Base-by-base conservation (phyloP, 1,140 invertebrate species). In the Microvelia longipes region DNA sequence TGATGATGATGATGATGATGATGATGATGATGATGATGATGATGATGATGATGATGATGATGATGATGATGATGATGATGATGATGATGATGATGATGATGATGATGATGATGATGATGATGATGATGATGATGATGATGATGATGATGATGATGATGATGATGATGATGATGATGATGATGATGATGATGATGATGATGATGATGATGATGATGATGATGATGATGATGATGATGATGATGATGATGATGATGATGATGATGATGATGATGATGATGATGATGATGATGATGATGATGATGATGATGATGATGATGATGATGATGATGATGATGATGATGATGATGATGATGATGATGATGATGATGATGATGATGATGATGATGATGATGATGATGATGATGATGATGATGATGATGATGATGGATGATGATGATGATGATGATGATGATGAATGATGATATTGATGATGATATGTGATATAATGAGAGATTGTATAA, bases 1-100 rank as follows among this genome's bases (percentile, higher is more conserved):
- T 61, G n/a, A 61, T 61, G n/a, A 61, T 61, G n/a, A 61, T 61
- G n/a, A 61, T 61, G n/a, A 61, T 61, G n/a, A 61, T 61, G n/a
- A 61, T 61, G n/a, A 61, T 61, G n/a, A 61, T 61, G n/a, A 61
- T 61, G n/a, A 61, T 61, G n/a, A 61, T 61, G n/a, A 61, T 61
- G n/a, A 61, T 61, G n/a, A 61, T 61, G n/a, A 61, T 61, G n/a
- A 61, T 61, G n/a, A 61, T 61, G n/a, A 61, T 61, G n/a, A 61
- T 61, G n/a, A 61, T 61, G n/a, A 61, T 61, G n/a, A 61, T 61
- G n/a, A 61, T 61, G n/a, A 61, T 61, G n/a, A 61, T 61, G n/a
- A 61, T 61, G n/a, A 61, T 61, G n/a, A 61, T 61, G n/a, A 61
- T 61, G n/a, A 61, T 61, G n/a, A 61, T 61, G n/a, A 61, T 61